These are phyloP conservation scores for Podarcis lilfordi DNA, from an alignment of 2,797 vertebrate genomes.

Conservation along the genomic window DNA sequence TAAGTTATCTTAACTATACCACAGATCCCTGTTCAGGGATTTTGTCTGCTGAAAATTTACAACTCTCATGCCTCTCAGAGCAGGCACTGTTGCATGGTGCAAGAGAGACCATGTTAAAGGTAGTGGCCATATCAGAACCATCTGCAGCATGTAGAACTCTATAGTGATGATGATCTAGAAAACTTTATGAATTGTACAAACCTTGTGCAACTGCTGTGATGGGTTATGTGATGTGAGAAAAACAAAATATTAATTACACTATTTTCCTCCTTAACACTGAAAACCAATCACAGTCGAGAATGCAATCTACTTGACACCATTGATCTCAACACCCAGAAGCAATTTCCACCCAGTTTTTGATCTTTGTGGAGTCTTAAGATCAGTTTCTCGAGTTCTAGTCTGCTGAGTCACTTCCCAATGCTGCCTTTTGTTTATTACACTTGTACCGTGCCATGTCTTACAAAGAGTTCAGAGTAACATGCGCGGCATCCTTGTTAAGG, in stretches of 20 bases:
- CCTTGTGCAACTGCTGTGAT: neutral
- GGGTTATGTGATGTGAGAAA: neutral
- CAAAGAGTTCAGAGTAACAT: neutral
- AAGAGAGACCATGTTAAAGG: neutral
- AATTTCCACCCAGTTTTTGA: constrained; percentile 52
- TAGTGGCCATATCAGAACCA: neutral
- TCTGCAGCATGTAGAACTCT: neutral
- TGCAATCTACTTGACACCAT: constrained; percentile 63
- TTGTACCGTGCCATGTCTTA: neutral
- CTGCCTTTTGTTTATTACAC: constrained; percentile 3
- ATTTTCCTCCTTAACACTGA: neutral
- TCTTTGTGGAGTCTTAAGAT: accelerated
- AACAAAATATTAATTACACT: neutral
- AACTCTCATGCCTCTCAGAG: neutral
- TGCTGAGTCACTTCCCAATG: neutral
- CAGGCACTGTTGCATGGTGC: neutral
- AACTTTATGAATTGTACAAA: neutral
- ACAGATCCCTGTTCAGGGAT: neutral
- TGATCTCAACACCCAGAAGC: constrained; percentile 57
- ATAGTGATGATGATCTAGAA: neutral
- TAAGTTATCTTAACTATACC: neutral
- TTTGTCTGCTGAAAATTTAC: neutral
- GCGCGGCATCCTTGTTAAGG: neutral
- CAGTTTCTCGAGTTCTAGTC: constrained; percentile 13
- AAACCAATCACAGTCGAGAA: constrained; percentile 26